These are phyloP conservation scores for Saguinus midas DNA, from an alignment of 2,113 vertebrate species.

Conservation along the genomic window DNA sequence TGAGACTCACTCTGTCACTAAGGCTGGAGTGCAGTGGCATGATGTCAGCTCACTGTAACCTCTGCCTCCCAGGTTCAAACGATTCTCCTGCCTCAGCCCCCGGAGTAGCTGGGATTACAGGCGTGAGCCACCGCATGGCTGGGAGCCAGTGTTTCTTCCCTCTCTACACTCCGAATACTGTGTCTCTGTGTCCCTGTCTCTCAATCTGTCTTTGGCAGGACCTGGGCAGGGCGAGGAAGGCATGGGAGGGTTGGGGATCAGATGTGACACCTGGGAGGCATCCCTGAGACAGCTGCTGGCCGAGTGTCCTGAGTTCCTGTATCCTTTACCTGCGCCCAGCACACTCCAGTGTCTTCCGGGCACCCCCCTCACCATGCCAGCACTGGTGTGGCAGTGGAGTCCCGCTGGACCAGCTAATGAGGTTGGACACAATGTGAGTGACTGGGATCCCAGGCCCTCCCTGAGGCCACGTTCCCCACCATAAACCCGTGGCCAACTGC, in stretches of 20 bases:
- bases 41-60: too few relatives aligned
- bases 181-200: not conserved
- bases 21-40: too few relatives aligned
- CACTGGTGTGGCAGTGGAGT: slow-evolving; percentile 69
- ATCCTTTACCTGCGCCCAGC: slow-evolving; percentile 67
- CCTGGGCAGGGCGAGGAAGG: not conserved
- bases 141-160: too few relatives aligned
- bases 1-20: too few relatives aligned
- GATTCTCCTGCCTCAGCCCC: too few relatives aligned
- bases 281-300: slow-evolving; percentile 74
- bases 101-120: too few relatives aligned
- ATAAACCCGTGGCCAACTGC: slow-evolving; percentile 82
- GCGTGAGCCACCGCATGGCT: too few relatives aligned
- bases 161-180: not conserved
- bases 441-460: slow-evolving; percentile 82
- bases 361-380: slow-evolving; percentile 70
- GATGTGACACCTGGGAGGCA: slow-evolving; percentile 48
- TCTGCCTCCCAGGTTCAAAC: too few relatives aligned
- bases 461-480: slow-evolving; percentile 81
- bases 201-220: not conserved
- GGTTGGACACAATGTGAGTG: slow-evolving; percentile 84
- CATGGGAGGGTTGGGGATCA: not conserved
- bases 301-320: slow-evolving; percentile 63
- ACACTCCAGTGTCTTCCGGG: slow-evolving; percentile 74
- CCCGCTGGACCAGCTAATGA: slow-evolving; percentile 86